These are phyloP conservation scores for Blera fallax DNA, from an alignment of 2,888 invertebrate species.

Conservation along the genomic window DNA sequence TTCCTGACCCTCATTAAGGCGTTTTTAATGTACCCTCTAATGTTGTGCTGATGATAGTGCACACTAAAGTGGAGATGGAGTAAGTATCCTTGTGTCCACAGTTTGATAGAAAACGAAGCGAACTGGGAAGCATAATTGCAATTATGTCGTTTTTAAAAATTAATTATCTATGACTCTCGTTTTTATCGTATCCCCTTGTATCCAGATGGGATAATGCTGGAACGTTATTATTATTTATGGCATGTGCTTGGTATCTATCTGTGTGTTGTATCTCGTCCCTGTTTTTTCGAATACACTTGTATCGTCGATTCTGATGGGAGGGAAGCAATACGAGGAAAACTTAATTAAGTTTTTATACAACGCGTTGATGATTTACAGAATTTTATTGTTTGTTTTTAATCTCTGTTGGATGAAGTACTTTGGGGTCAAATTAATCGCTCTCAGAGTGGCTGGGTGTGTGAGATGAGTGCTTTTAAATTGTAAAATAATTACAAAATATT, in stretches of 20 bases:
- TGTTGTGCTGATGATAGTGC: slow-evolving; percentile 37
- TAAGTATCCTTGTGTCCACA: slow-evolving; percentile 38
- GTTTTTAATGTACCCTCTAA: slow-evolving; percentile 50
- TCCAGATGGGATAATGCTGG: slow-evolving; percentile 42
- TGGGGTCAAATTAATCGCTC: neutral
- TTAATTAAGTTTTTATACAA: slow-evolving; percentile 44
- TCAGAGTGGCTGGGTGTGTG: neutral
- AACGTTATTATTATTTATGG: slow-evolving; percentile 55
- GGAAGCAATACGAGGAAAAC: slow-evolving; percentile 7
- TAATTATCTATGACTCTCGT: slow-evolving; percentile 62
- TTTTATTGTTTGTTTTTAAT: neutral
- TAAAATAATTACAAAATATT: too few species aligned
- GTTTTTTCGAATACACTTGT: neutral
- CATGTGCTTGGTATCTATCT: slow-evolving; percentile 6
- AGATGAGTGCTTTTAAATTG: neutral
- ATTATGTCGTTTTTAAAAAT: slow-evolving; percentile 70
- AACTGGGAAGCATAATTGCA: slow-evolving; percentile 63
- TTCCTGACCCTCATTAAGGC: slow-evolving; percentile 57
- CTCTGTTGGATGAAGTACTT: neutral
- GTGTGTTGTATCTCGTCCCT: neutral
- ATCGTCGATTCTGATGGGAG: slow-evolving; percentile 6
- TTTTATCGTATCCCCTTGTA: slow-evolving; percentile 48
- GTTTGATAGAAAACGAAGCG: slow-evolving; percentile 60
- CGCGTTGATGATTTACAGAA: neutral
- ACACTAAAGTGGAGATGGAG: neutral